A percentile compares a stretch with the other conserved stretches of the same genome.
These are phyloP conservation scores for Athalia rosae DNA, from an alignment of 2,888 invertebrate species.

Conservation along the genomic window DNA sequence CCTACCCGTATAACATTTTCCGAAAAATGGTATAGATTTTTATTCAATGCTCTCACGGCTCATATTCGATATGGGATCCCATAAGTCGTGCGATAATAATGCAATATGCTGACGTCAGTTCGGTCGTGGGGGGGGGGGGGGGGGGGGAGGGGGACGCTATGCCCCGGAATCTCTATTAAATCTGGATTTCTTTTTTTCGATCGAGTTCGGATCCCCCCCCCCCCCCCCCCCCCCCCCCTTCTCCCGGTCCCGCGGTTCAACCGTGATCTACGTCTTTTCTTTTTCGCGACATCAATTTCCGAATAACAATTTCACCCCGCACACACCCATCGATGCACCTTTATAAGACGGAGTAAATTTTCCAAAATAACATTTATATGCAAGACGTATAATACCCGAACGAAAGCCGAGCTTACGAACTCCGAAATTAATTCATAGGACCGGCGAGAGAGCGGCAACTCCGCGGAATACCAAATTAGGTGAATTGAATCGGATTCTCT, in stretches of 20 bases:
- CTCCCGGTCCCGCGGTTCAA: constrained; percentile 30
- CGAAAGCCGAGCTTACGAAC: constrained; percentile 36
- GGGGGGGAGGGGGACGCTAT: not conserved
- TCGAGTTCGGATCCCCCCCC: constrained; percentile 41
- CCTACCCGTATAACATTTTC: no score
- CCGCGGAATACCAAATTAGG: constrained; percentile 45
- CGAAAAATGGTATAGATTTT: constrained; percentile 5
- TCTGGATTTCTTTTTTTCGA: constrained; percentile 58
- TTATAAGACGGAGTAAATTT: not conserved
- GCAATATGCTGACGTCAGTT: constrained; percentile 69
- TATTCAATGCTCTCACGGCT: constrained; percentile 34
- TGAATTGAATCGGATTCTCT: constrained; percentile 43
- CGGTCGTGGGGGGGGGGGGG: constrained; percentile 38
- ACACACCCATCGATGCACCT: no score
- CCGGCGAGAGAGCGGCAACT: not conserved
- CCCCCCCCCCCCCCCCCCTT: no score
- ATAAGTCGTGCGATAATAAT: constrained; percentile 68
- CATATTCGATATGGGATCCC: constrained; percentile 67
- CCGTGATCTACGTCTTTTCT: not conserved
- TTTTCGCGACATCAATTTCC: no score
- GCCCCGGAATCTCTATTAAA: constrained; percentile 63
- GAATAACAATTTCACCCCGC: no score
- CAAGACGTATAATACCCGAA: constrained; percentile 21
- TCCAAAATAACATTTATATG: constrained; percentile 39
- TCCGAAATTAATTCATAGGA: constrained; percentile 47